phyloP scores from a whole-genome alignment of 2,888 invertebrate species.

The Acrobasis repandana region DNA sequence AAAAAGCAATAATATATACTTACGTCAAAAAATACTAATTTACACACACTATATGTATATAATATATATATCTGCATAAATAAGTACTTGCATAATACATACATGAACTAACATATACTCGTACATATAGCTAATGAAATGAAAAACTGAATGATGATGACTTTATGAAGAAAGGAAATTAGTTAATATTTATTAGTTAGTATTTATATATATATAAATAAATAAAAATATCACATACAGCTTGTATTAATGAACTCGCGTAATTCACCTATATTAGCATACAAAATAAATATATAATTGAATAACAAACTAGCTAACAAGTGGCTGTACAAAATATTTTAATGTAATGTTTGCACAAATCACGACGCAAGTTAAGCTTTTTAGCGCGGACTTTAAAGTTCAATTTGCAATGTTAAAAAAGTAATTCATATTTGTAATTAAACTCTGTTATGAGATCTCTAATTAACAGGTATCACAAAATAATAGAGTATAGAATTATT shows the following conservation, averaged over 20 bases:
- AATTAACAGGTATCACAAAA: constrained; percentile 39
- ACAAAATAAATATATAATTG: background rate
- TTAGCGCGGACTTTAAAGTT: constrained; percentile 11
- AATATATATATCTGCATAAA: too few species aligned
- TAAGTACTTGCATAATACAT: too few species aligned
- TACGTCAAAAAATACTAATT: too few species aligned
- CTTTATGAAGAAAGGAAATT: too few species aligned
- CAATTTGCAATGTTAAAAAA: constrained; percentile 11
- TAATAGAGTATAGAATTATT: background rate
- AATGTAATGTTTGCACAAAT: background rate
- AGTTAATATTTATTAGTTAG: too few species aligned
- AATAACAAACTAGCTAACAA: background rate
- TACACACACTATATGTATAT: too few species aligned
- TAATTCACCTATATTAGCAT: background rate
- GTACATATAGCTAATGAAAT: too few species aligned
- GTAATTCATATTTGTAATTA: constrained; percentile 34
- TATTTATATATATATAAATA: too few species aligned
- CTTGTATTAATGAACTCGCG: background rate
- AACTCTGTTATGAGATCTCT: constrained; percentile 46
- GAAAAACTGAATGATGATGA: too few species aligned
- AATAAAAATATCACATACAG: too few species aligned
- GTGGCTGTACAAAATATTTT: background rate
- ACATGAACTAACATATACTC: too few species aligned
- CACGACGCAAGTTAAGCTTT: background rate
- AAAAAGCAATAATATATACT: too few species aligned